These are phyloP conservation scores for Hemichromis elongatus DNA, from an alignment of 2,113 vertebrate genomes.

Conservation along the genomic window DNA sequence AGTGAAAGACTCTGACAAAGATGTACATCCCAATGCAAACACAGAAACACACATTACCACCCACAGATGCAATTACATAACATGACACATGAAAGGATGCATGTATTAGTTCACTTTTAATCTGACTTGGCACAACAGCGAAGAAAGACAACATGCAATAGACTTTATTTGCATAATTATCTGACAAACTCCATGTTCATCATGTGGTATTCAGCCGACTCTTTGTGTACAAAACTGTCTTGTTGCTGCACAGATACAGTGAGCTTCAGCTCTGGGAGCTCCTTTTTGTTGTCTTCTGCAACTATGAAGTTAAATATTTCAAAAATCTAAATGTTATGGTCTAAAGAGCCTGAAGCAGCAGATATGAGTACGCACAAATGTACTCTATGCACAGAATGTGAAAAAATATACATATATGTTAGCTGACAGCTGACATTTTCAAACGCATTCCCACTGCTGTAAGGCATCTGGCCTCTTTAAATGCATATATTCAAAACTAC, in stretches of 20 bases:
- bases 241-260: neutral
- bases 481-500: neutral
- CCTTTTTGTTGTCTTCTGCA: neutral
- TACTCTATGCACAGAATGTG: neutral
- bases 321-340: constrained; percentile 12
- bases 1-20: neutral
- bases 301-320: neutral
- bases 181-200: neutral
- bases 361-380: neutral
- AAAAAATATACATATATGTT: neutral
- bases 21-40: neutral
- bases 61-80: neutral
- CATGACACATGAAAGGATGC: neutral
- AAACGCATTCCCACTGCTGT: constrained; percentile 6
- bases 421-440: constrained; percentile 35
- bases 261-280: neutral
- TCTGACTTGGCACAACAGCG: neutral
- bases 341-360: neutral
- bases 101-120: neutral
- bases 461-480: constrained; percentile 31
- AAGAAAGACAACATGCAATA: neutral
- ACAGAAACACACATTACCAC: neutral
- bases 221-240: neutral
- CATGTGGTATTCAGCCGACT: too few relatives aligned
- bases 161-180: neutral